Percentiles rank a stretch among this genome's conserved stretches.
phyloP scores from a whole-genome alignment of 2,797 vertebrate species.

The Darevskia mixta region DNA sequence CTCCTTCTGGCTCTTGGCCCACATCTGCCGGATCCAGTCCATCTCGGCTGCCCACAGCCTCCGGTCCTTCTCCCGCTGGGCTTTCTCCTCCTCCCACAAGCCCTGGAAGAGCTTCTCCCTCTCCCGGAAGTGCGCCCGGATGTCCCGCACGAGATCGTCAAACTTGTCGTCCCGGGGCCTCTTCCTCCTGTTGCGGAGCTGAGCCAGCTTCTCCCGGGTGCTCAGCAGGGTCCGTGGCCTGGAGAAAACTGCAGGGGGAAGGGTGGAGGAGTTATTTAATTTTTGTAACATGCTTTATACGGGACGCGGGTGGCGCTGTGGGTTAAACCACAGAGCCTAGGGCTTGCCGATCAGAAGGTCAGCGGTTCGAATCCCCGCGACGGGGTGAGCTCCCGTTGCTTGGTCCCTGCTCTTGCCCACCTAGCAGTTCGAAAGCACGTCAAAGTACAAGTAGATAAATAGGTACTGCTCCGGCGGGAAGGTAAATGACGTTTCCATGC shows the following conservation, averaged over 20 bases:
- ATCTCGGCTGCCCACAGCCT: constrained; percentile 18
- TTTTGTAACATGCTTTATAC: too few species aligned
- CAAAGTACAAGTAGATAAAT: too few species aligned
- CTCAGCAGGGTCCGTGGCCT: constrained; percentile 21
- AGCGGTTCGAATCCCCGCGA: too few species aligned
- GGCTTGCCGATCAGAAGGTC: too few species aligned
- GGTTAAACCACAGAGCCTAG: too few species aligned
- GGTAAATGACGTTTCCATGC: too few species aligned
- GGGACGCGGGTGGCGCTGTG: too few species aligned
- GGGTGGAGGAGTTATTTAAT: neutral
- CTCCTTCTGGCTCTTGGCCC: constrained; percentile 26
- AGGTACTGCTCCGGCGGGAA: too few species aligned
- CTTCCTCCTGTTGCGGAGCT: constrained; percentile 17
- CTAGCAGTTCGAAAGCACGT: too few species aligned
- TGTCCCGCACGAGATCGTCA: constrained; percentile 2
- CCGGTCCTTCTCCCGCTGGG: constrained; percentile 31
- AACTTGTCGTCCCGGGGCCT: constrained; percentile 21
- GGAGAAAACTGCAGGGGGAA: constrained; percentile 16
- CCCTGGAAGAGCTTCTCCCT: constrained; percentile 30
- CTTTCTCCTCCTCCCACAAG: constrained; percentile 32
- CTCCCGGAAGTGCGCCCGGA: constrained; percentile 27
- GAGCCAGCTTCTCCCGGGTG: constrained; percentile 2
- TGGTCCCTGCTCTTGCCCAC: too few species aligned
- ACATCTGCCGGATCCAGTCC: constrained; percentile 20
- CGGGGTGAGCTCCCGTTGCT: too few species aligned